Percentiles rank a stretch among this genome's conserved stretches.
phyloP scores from a whole-genome alignment of 2,888 invertebrate genomes.

The Hoplodrina blanda region DNA sequence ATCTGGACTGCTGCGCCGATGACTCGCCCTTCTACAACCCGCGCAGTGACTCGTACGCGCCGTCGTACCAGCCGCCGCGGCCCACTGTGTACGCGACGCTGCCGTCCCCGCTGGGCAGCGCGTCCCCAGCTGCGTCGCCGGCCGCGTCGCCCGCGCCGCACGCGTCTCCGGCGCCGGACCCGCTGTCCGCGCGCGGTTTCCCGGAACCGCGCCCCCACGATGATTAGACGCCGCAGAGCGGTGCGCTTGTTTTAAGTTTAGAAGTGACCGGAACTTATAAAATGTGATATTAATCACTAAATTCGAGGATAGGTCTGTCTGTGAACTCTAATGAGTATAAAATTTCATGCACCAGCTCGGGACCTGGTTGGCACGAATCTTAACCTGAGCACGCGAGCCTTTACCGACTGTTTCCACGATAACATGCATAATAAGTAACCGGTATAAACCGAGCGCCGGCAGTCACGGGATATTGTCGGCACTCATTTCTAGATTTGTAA shows the following conservation, averaged over 20 bases:
- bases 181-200: conserved; percentile 77
- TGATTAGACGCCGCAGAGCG: conserved; percentile 71
- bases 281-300: conserved; percentile 62
- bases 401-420: conserved; percentile 66
- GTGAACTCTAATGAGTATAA: conserved; percentile 63
- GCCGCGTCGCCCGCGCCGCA: conserved; percentile 83
- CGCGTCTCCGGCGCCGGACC: conserved; percentile 74
- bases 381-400: conserved; percentile 63
- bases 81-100: conserved; percentile 88
- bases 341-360: conserved; percentile 69
- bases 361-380: conserved; percentile 70
- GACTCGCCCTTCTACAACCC: conserved; percentile 90
- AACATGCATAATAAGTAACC: conserved; percentile 70
- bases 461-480: conserved; percentile 66
- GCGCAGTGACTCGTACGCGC: conserved; percentile 88
- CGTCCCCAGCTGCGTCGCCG: conserved; percentile 84
- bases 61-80: conserved; percentile 87
- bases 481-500: conserved; percentile 74
- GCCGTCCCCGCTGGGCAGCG: conserved; percentile 84
- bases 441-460: conserved; percentile 64
- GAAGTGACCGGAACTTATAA: conserved; percentile 56
- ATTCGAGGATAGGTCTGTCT: conserved; percentile 58
- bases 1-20: conserved; percentile 84
- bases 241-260: conserved; percentile 51
- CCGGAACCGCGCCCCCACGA: conserved; percentile 75